Conservation (phyloP, 2,888 invertebrate species). For the Amphimallon solstitiale region DNA sequence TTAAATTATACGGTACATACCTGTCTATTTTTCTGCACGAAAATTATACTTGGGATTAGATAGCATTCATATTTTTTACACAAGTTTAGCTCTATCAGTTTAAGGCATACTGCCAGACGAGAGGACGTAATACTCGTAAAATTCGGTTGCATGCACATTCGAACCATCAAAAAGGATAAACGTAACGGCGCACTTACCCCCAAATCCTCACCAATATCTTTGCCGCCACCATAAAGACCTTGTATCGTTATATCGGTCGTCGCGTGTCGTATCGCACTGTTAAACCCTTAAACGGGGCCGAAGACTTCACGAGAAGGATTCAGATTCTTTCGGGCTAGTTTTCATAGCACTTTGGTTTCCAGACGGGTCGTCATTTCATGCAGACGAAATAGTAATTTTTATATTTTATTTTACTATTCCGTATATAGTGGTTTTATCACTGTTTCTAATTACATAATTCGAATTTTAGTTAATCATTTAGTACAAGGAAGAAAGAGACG, state of each 20-base stretch:
- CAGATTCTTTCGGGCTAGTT: slow-evolving; percentile 9
- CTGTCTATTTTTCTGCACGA: no score
- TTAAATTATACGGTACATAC: no score
- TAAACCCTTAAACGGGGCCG: slow-evolving; percentile 30
- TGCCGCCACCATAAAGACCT: slow-evolving; percentile 29
- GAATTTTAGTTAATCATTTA: not conserved
- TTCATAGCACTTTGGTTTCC: slow-evolving; percentile 9
- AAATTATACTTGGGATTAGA: not conserved
- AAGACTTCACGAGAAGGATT: slow-evolving; percentile 20
- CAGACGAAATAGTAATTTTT: slow-evolving; percentile 19
- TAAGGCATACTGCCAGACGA: slow-evolving; percentile 23
- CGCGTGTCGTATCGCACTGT: slow-evolving; percentile 33
- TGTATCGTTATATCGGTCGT: slow-evolving; percentile 31
- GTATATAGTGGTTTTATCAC: not conserved
- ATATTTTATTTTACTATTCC: slow-evolving; percentile 11
- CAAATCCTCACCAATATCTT: slow-evolving; percentile 25
- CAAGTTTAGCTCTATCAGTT: slow-evolving; percentile 29
- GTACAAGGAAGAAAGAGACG: no score
- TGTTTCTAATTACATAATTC: not conserved
- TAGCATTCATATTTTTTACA: slow-evolving; percentile 13
- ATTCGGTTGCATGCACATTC: slow-evolving; percentile 31
- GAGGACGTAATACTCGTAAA: slow-evolving; percentile 34
- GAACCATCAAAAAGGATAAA: slow-evolving; percentile 33
- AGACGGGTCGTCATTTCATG: slow-evolving; percentile 27
- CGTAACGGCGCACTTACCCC: slow-evolving; percentile 28